Evolutionary conservation across 2,888 invertebrate species (phyloP).

Genomic region (Mesochorus sp.): DNA sequence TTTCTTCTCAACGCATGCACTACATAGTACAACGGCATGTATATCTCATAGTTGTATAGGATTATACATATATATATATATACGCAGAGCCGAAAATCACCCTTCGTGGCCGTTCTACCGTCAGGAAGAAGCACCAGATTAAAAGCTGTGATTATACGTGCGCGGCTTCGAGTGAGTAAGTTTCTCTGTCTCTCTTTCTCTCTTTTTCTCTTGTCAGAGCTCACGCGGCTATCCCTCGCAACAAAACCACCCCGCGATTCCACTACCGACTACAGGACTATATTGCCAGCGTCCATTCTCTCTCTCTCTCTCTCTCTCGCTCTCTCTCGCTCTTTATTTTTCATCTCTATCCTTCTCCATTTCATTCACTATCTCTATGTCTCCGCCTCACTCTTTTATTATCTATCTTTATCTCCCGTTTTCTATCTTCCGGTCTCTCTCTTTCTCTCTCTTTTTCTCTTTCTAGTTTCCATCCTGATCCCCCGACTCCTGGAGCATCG

Average conservation of each 20-base stretch:
- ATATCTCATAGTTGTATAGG: conserved; percentile 4
- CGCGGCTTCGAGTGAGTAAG: conserved; percentile 64
- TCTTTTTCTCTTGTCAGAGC: no score
- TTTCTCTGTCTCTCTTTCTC: no score
- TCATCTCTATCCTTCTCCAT: conserved; percentile 39
- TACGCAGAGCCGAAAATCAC: conserved; percentile 67
- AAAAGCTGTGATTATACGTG: conserved; percentile 78
- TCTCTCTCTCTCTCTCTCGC: conserved; percentile 26
- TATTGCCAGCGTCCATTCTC: conserved; percentile 43
- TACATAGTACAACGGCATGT: neutral
- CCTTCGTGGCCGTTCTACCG: conserved; percentile 65
- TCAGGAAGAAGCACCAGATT: conserved; percentile 70
- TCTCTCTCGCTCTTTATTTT: conserved; percentile 48
- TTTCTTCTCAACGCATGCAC: conserved; percentile 21
- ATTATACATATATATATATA: conserved; percentile 1
- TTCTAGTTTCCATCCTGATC: neutral
- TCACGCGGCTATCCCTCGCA: neutral
- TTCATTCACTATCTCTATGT: conserved; percentile 43
- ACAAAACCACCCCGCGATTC: conserved; percentile 53
- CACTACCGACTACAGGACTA: conserved; percentile 36
- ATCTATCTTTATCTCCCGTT: conserved; percentile 46
- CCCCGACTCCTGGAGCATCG: conserved; percentile 43
- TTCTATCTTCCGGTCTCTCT: conserved; percentile 42
- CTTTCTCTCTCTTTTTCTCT: conserved; percentile 49
- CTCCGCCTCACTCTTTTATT: conserved; percentile 35